A percentile compares a stretch with the other conserved stretches of the same genome.
These are phyloP conservation scores for Mus spretus DNA, from an alignment of 2,797 vertebrate genomes.

Conservation along the genomic window DNA sequence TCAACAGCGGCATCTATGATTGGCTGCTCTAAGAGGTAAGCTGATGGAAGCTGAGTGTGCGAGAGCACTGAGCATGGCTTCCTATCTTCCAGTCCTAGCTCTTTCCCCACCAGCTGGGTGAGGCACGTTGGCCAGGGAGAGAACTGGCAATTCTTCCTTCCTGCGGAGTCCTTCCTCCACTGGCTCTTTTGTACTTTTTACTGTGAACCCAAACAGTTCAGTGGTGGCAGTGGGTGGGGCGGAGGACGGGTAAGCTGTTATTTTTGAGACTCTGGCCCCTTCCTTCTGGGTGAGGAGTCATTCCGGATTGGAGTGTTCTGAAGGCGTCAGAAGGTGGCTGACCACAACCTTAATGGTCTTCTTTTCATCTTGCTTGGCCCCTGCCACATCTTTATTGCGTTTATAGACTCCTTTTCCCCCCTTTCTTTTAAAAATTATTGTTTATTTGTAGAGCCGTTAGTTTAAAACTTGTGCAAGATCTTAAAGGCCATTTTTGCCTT, in stretches of 20 bases:
- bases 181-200: neutral
- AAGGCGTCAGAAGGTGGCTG: constrained; percentile 41
- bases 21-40: neutral
- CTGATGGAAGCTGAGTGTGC: neutral
- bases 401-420: constrained; percentile 69
- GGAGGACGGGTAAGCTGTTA: neutral
- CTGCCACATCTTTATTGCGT: constrained; percentile 70
- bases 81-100: neutral
- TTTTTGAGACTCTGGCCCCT: neutral
- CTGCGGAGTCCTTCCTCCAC: neutral
- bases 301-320: neutral
- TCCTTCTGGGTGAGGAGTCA: neutral
- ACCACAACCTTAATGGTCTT: constrained; percentile 39
- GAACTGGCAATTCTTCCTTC: neutral
- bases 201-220: neutral
- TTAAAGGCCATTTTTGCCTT: constrained; percentile 74
- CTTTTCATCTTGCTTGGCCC: constrained; percentile 71
- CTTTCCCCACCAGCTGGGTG: neutral
- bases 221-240: neutral
- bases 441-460: constrained; percentile 79
- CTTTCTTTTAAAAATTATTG: constrained; percentile 57
- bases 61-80: neutral
- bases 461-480: constrained; percentile 78
- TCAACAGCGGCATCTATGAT: neutral
- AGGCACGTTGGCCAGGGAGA: neutral